Evolutionary conservation across 2,113 vertebrate genomes (phyloP), one percentile per base, ranked within the genome.

Genomic region (Hippocampus mohnikei): DNA sequence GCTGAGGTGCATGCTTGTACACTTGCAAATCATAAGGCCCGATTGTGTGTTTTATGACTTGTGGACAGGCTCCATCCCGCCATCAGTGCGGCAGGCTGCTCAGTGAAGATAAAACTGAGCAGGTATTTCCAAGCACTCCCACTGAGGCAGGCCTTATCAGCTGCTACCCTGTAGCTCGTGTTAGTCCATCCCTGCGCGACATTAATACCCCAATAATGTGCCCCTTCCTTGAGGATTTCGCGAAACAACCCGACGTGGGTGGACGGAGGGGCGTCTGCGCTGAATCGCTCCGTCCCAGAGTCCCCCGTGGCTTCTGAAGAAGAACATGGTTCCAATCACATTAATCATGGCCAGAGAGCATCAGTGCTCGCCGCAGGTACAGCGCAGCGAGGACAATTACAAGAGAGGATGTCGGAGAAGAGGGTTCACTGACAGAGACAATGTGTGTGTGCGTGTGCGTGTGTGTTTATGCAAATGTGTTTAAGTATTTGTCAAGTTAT

Each of bases 261-360:
- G 60, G 71, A 62, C 16, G 42, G 53, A 29, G 29, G 44, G 29
- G 64, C 8, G 23, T 37, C 27, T 3, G 11, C n/a, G 75, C 84
- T 81, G 85, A 85, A 79, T 78, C 77, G 72, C 81, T 79, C 52
- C 70, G 74, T 77, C 82, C 80, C 84, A 53, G 67, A 61, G 72
- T 88, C 80, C 88, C 89, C 76, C 23, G 76, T 65, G 79, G 84
- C 80, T 80, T 74, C 41, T 61, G 55, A 1, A 29, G 78, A 75
- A 74, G 76, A 81, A 75, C 66, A 58, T 66, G 66, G 67, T 82
- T 82, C 66, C 82, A 72, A 81, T 89, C 86, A 78, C 88, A 90
- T 92, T 90, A 90, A 91, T 93, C 89, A 89, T 83, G 70, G 87
- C 88, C 89, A 66, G 85, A 88, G 82, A 84, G 66, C 74, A 29